Conservation (phyloP, 2,797 vertebrate genomes). For the Anguilla obscura region DNA sequence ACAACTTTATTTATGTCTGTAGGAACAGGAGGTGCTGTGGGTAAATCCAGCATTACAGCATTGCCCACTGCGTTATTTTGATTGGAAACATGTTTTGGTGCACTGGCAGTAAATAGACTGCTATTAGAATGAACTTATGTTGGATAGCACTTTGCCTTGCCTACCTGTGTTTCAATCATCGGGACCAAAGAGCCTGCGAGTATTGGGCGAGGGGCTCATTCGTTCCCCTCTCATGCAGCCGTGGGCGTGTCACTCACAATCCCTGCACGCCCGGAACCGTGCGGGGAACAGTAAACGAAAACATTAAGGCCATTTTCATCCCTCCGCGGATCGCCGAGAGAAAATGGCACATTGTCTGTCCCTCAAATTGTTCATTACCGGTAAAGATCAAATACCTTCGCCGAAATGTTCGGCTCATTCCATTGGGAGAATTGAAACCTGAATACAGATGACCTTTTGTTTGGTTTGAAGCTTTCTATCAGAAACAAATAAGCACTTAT, state of each 20-base stretch:
- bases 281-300: conserved; percentile 16
- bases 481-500: conserved; percentile 8
- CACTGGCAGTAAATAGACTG: background rate
- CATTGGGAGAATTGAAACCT: background rate
- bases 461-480: conserved; percentile 9
- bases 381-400: conserved; percentile 3
- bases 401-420: conserved; percentile 3
- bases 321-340: background rate
- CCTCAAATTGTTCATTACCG: conserved; percentile 10
- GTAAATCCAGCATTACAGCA: background rate
- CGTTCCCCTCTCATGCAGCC: background rate
- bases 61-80: background rate
- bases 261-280: background rate
- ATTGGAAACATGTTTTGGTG: background rate
- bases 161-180: conserved; percentile 19
- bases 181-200: conserved; percentile 19
- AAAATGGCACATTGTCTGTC: conserved; percentile 20
- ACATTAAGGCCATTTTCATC: background rate
- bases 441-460: conserved; percentile 15
- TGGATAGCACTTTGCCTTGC: background rate
- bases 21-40: background rate
- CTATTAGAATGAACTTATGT: background rate
- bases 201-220: conserved; percentile 26
- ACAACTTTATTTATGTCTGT: background rate
- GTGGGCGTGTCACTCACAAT: conserved; percentile 27